Base-by-base conservation (phyloP, 2,888 invertebrate genomes). In the Teleiodes luculella region DNA sequence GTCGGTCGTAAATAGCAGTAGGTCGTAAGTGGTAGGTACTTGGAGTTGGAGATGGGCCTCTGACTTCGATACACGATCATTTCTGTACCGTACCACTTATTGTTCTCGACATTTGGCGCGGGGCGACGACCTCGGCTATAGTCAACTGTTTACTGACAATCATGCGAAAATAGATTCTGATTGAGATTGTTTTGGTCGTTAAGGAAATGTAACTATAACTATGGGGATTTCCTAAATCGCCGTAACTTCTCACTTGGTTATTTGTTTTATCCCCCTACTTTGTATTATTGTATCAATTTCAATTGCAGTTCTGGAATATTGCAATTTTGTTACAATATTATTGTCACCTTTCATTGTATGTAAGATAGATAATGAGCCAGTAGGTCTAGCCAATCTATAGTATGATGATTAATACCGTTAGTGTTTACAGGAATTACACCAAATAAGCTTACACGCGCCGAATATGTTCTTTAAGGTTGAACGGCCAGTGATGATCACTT, bases 101-200 rank as follows among this genome's bases (percentile, higher is more conserved):
- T 86, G 84, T 86, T 85, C 79, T 83, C 79, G 76, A 77, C 78
- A 82, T 85, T 85, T 78, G 78, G 80, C 77, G 64, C 70, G 72
- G 86, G 83, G 83, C 83, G 68, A 70, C 66, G 84, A 83, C 81
- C 82, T 70, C 63, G 63, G 71, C 78, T 37, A 76, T 76, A 53
- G 48, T 78, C 76, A 77, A 75, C 77, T 78, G 68, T 80, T 78
- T 80, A 73, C 72, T 59, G 70, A 71, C 72, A 72, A 75, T 68
- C 67, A 69, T 71, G 57, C 67, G 63, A 68, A 76, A 74, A 75
- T 75, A 70, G 68, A 51, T 71, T 67, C 64, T 53, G 65, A 63
- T 58, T 57, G 53, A 57, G 50, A 57, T 58, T 51, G 47, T 57
- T 68, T 65, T 64, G 51, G 61, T 61, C 58, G 54, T 61, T 60